Evolutionary conservation across 2,113 vertebrate species (phyloP).

Genomic region (Anhinga anhinga): DNA sequence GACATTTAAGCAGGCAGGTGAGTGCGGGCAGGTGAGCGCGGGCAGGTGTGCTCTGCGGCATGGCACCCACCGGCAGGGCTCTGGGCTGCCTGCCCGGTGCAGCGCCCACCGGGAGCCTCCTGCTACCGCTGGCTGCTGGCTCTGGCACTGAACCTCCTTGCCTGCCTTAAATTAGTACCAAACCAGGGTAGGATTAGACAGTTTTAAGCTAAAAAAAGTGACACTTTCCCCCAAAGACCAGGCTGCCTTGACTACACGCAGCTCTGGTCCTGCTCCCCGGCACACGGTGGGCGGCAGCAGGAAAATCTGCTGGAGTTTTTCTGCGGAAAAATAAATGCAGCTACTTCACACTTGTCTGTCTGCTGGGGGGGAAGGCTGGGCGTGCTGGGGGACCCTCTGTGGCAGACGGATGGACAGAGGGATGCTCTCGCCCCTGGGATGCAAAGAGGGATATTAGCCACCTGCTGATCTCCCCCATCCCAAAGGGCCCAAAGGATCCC

Average conservation of each 20-base stretch:
- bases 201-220: background rate
- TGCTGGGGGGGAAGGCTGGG: background rate
- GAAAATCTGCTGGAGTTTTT: background rate
- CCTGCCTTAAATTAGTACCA: background rate
- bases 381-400: background rate
- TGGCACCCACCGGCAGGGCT: background rate
- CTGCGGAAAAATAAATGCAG: background rate
- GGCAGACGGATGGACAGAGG: background rate
- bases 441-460: background rate
- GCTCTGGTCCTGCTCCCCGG: accelerated
- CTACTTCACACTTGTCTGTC: background rate
- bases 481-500: background rate
- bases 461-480: background rate
- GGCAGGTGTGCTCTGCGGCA: background rate
- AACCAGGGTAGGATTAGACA: background rate
- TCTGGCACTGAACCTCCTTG: background rate
- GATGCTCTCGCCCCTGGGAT: background rate
- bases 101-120: background rate
- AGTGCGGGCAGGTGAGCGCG: accelerated
- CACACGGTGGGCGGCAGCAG: background rate
- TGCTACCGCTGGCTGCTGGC: accelerated
- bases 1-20: background rate
- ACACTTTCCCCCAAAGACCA: background rate
- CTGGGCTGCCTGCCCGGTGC: slow-evolving; percentile 10
- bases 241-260: accelerated